Percentiles rank a stretch among this genome's conserved stretches.
Evolutionary conservation across 2,888 invertebrate genomes (phyloP).

Genomic region (Incurvaria masculella): DNA sequence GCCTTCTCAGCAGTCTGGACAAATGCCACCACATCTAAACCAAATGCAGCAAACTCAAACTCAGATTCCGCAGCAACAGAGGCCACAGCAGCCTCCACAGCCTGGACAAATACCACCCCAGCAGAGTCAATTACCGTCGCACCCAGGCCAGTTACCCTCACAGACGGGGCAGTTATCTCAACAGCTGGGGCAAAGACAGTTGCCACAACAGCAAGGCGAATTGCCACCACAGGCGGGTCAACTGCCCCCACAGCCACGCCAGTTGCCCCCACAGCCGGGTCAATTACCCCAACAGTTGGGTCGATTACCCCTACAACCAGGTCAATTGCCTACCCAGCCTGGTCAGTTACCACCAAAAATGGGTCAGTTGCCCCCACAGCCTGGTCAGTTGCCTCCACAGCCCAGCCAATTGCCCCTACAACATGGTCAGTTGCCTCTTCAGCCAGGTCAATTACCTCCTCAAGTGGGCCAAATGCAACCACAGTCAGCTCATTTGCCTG

Average conservation of each 20-base stretch:
- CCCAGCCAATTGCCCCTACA: slow-evolving; percentile 10
- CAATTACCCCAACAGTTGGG: slow-evolving; percentile 20
- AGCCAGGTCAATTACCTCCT: neutral
- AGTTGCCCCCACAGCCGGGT: slow-evolving; percentile 17
- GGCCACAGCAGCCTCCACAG: slow-evolving; percentile 19
- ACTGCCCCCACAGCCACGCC: slow-evolving; percentile 2
- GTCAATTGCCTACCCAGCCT: slow-evolving; percentile 19
- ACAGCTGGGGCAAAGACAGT: slow-evolving; percentile 19
- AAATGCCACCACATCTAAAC: slow-evolving; percentile 17
- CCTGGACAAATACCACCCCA: slow-evolving; percentile 8
- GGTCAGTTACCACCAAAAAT: slow-evolving; percentile 13
- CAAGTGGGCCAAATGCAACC: slow-evolving; percentile 3
- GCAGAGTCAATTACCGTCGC: slow-evolving; percentile 19
- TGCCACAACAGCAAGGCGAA: slow-evolving; percentile 4
- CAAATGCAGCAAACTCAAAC: slow-evolving; percentile 10
- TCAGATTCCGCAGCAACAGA: slow-evolving; percentile 16
- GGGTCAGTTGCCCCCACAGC: slow-evolving; percentile 22
- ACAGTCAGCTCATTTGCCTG: neutral
- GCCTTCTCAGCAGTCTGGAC: slow-evolving; percentile 17
- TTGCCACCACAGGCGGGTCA: slow-evolving; percentile 7
- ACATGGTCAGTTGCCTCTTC: slow-evolving; percentile 2
- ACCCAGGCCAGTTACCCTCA: slow-evolving; percentile 10
- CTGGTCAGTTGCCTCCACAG: slow-evolving; percentile 9
- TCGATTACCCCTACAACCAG: slow-evolving; percentile 9
- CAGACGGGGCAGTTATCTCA: slow-evolving; percentile 14